Evolutionary conservation across 2,797 vertebrate genomes (phyloP), one percentile per base, ranked within the genome.

Genomic region (Clarias laeviceps): DNA sequence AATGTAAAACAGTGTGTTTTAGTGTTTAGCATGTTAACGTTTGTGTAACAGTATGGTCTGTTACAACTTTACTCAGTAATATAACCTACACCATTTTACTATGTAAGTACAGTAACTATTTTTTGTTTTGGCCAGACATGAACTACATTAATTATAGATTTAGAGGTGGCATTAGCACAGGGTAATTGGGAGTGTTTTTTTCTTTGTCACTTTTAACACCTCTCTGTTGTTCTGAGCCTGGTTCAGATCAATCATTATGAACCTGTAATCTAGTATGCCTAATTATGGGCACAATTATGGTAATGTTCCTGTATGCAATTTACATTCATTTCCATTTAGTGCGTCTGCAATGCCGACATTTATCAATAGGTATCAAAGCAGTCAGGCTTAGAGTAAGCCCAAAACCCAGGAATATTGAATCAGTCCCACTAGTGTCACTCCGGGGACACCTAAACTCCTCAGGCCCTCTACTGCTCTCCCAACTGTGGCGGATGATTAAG

Each of bases 261-360:
- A 89, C 87, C 68, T 66, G 56, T 84, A 86, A 80, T 89, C 82
- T 90, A 90, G 91, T 89, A 87, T 90, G 88, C 82, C 84, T 85
- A 87, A 93, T 91, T 90, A 90, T 88, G 72, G 72, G 86, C 50
- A 76, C 87, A 89, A 91, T 91, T 86, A 91, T 85, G 86, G 83
- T 86, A 87, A 91, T 85, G 86, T 82, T 84, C 45, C 84, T 85
- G 85, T 72, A 81, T 90, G 83, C 87, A 85, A 90, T 90, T 88
- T 87, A 84, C 90, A 86, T 91, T 90, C 65, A 89, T 91, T 90
- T 90, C 57, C 80, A 88, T 90, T 87, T 82, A 85, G 79, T 89
- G 80, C 86, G 88, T 87, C 85, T 81, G 64, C 82, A 85, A 88
- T 87, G 86, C 84, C 86, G 82, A 76, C 86, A 86, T 89, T 88